Percentiles rank a stretch among this genome's conserved stretches.
Evolutionary conservation across 2,888 invertebrate species (phyloP).

Genomic region (Morpho deidamia): DNA sequence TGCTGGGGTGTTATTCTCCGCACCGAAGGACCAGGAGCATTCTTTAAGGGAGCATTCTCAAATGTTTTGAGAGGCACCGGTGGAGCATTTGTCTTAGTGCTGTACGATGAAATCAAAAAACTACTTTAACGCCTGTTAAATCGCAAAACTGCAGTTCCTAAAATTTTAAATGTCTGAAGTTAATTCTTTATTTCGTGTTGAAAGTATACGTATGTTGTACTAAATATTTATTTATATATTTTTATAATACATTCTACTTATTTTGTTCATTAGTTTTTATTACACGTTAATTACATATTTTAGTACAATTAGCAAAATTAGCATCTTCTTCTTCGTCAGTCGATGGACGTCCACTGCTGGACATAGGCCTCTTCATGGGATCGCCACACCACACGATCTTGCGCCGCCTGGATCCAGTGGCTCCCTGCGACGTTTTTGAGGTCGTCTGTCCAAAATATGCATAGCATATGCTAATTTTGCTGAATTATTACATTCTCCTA

Average conservation of each 20-base stretch:
- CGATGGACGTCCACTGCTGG: too few relatives aligned
- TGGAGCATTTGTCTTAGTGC: slow-evolving; percentile 92
- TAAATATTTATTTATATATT: not conserved
- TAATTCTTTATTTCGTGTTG: not conserved
- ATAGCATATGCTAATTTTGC: too few relatives aligned
- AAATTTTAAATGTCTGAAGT: slow-evolving; percentile 9
- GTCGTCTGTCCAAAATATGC: too few relatives aligned
- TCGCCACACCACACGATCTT: too few relatives aligned
- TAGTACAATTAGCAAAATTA: too few relatives aligned
- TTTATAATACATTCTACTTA: not conserved
- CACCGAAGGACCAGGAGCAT: slow-evolving; percentile 88
- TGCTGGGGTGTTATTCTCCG: slow-evolving; percentile 91
- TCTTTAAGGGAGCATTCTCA: slow-evolving; percentile 98
- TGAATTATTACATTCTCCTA: too few relatives aligned
- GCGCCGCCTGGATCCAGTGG: too few relatives aligned
- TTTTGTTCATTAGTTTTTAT: not conserved
- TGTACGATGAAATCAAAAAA: slow-evolving; percentile 92
- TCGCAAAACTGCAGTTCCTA: not conserved
- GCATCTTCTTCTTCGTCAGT: too few relatives aligned
- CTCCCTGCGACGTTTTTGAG: too few relatives aligned
- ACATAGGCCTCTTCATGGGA: too few relatives aligned
- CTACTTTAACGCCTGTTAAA: slow-evolving; percentile 46
- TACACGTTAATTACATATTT: not conserved
- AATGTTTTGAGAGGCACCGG: slow-evolving; percentile 95
- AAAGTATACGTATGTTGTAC: slow-evolving; percentile 1